Percentiles rank a stretch among this genome's conserved stretches.
Evolutionary conservation across 2,888 invertebrate genomes (phyloP).

Genomic region (Cerastoderma edule): DNA sequence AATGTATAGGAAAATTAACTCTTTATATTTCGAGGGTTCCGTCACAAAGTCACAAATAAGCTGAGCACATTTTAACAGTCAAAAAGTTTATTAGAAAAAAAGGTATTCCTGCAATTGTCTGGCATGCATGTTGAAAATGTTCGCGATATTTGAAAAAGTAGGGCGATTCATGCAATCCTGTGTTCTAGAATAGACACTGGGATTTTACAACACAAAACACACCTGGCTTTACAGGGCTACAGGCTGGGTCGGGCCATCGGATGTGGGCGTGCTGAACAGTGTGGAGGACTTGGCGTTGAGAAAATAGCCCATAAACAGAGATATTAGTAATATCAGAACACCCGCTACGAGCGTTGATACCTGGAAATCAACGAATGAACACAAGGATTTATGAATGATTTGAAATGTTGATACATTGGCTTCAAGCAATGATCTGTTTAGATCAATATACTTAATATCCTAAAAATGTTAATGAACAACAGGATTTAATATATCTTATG

Average conservation of each 20-base stretch:
- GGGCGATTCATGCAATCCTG: not conserved
- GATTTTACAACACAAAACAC: slow-evolving; percentile 9
- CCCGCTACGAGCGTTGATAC: slow-evolving; percentile 67
- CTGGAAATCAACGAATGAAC: slow-evolving; percentile 69
- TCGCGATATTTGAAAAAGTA: not conserved
- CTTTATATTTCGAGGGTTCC: too few species aligned
- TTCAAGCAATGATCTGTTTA: too few species aligned
- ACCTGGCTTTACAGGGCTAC: slow-evolving; percentile 56
- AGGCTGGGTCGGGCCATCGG: slow-evolving; percentile 26
- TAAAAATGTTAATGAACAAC: too few species aligned
- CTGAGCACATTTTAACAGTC: too few species aligned
- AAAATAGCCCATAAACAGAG: slow-evolving; percentile 68
- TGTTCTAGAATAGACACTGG: too few species aligned
- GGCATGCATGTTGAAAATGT: not conserved
- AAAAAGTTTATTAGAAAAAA: too few species aligned
- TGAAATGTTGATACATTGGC: too few species aligned
- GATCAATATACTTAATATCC: too few species aligned
- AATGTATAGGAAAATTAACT: too few species aligned
- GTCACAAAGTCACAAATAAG: not conserved
- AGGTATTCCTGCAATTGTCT: too few species aligned
- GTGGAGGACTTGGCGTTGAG: slow-evolving; percentile 63
- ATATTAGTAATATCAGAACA: slow-evolving; percentile 68
- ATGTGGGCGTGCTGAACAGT: slow-evolving; percentile 37
- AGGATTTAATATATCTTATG: too few species aligned
- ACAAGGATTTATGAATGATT: too few species aligned